Conservation (phyloP, 1,140 invertebrate genomes). For the Tetramorium parvispinum region DNA sequence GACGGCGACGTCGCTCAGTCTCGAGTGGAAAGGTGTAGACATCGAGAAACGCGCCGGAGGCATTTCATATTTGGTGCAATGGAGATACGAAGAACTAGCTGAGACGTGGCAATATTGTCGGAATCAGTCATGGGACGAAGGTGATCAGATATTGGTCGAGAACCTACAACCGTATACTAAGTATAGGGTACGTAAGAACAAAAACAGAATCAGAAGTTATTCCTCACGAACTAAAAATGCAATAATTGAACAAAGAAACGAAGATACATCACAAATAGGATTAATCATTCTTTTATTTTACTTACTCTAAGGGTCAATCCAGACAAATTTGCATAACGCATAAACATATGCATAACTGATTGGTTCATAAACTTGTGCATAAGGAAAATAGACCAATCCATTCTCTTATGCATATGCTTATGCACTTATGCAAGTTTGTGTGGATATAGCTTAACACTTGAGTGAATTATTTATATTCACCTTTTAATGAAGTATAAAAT, state of each 20-base stretch:
- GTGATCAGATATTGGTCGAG: slow-evolving; percentile 90
- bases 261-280: not conserved
- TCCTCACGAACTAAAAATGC: not conserved
- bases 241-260: not conserved
- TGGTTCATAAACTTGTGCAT: too few relatives aligned
- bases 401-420: too few relatives aligned
- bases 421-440: too few relatives aligned
- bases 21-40: slow-evolving; percentile 90
- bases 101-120: slow-evolving; percentile 91
- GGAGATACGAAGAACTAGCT: slow-evolving; percentile 89
- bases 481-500: not conserved
- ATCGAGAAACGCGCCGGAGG: slow-evolving; percentile 83
- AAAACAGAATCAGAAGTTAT: not conserved
- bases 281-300: not conserved
- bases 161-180: slow-evolving; percentile 94
- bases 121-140: slow-evolving; percentile 88
- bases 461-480: not conserved
- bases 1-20: slow-evolving; percentile 90
- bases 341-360: too few relatives aligned
- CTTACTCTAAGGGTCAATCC: too few relatives aligned
- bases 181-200: slow-evolving; percentile 89
- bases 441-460: not conserved
- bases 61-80: slow-evolving; percentile 90
- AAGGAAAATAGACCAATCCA: too few relatives aligned
- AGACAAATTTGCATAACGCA: too few relatives aligned